phyloP scores from a whole-genome alignment of 2,888 invertebrate genomes.

The Trichogramma evanescens region DNA sequence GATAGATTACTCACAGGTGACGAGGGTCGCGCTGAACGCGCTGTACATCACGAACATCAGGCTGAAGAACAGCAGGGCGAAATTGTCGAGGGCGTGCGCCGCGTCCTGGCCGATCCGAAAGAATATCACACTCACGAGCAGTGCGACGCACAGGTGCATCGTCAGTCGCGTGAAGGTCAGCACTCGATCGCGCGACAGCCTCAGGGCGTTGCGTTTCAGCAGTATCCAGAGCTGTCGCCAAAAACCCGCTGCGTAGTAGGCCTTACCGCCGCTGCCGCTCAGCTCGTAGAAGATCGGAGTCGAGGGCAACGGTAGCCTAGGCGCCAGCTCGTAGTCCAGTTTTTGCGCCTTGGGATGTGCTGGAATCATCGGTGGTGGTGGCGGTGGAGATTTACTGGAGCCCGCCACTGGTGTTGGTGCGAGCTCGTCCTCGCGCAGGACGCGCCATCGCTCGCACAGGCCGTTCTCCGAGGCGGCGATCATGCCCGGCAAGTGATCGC shows the following conservation, averaged over 20 bases:
- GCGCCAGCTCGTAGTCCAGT: background rate
- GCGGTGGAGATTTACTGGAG: no score
- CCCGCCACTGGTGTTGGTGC: background rate
- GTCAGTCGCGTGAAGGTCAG: constrained; percentile 69
- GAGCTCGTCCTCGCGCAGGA: constrained; percentile 36
- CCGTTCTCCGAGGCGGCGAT: constrained; percentile 61
- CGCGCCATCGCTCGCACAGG: constrained; percentile 50
- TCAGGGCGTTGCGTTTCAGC: constrained; percentile 57
- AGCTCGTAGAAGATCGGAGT: constrained; percentile 29
- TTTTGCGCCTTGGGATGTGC: no score
- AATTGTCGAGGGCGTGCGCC: constrained; percentile 73
- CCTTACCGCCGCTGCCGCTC: constrained; percentile 26
- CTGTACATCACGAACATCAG: constrained; percentile 93
- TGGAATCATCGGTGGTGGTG: no score
- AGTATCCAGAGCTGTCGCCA: constrained; percentile 56
- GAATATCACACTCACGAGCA: constrained; percentile 77
- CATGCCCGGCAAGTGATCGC: constrained; percentile 52
- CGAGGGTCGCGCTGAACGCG: constrained; percentile 81
- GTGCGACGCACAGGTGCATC: constrained; percentile 73
- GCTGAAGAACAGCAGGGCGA: constrained; percentile 83
- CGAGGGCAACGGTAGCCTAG: constrained; percentile 18
- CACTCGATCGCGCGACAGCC: constrained; percentile 62
- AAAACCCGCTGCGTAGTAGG: constrained; percentile 54
- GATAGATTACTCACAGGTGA: constrained; percentile 70
- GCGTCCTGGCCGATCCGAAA: constrained; percentile 83